These are phyloP conservation scores for Brienomyrus longianalis DNA, from an alignment of 2,113 vertebrate species.

Conservation along the genomic window DNA sequence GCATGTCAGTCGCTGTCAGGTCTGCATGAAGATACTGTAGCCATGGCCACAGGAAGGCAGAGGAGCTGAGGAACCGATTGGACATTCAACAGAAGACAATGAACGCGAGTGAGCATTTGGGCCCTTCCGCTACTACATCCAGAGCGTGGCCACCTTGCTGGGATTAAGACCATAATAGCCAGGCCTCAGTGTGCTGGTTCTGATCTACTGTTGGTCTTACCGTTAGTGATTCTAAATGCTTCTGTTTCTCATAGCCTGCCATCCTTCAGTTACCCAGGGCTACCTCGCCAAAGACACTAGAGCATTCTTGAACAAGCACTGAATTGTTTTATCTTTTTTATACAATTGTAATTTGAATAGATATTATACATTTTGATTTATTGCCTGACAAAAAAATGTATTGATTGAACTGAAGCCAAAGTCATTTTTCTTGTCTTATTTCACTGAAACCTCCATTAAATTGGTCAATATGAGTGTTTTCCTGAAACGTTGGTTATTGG, in stretches of 20 bases:
- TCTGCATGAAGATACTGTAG: slow-evolving; percentile 92
- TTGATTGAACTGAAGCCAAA: neutral
- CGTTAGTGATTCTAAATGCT: slow-evolving; percentile 70
- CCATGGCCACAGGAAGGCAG: slow-evolving; percentile 12
- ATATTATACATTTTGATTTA: neutral
- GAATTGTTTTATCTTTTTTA: slow-evolving; percentile 15
- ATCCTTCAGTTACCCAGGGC: slow-evolving; percentile 54
- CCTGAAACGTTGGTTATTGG: neutral
- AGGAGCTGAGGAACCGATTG: neutral
- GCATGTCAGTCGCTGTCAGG: slow-evolving; percentile 72
- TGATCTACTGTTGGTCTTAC: slow-evolving; percentile 39
- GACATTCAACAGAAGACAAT: neutral
- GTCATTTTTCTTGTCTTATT: neutral
- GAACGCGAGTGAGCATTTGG: neutral
- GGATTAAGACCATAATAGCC: neutral
- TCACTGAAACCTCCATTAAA: neutral
- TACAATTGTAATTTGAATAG: neutral
- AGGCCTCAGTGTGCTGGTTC: slow-evolving; percentile 23
- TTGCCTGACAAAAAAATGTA: neutral
- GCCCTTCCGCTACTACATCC: neutral
- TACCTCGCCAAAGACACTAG: slow-evolving; percentile 67
- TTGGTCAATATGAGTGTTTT: neutral
- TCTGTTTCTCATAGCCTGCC: neutral
- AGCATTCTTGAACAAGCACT: slow-evolving; percentile 35
- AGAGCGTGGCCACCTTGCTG: neutral